Evolutionary conservation across 2,113 vertebrate genomes (phyloP).

Genomic region (Dinomys branickii): DNA sequence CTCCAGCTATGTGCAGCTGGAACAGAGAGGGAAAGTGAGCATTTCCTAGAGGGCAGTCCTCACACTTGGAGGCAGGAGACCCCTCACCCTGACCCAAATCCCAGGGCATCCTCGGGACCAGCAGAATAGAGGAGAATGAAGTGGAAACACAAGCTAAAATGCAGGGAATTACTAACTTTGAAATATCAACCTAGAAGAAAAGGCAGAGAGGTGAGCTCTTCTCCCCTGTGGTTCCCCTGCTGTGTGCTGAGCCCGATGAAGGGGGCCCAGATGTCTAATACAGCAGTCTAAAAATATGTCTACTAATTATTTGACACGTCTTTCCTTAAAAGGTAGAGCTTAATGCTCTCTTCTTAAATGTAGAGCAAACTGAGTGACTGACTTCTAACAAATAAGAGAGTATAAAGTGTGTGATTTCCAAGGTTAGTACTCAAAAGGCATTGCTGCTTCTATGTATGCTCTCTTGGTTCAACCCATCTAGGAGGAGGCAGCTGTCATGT

Average conservation of each 20-base stretch:
- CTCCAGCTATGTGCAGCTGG: conserved; percentile 95
- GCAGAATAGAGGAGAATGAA: background rate
- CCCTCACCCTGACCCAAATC: background rate
- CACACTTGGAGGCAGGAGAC: background rate
- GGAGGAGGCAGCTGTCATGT: background rate
- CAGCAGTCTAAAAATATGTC: background rate
- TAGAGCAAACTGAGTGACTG: background rate
- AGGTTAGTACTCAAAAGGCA: background rate
- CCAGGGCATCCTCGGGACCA: background rate
- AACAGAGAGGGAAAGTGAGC: conserved; percentile 67
- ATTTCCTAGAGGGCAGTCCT: background rate
- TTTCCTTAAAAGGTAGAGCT: background rate
- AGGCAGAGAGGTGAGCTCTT: background rate
- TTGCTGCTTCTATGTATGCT: background rate
- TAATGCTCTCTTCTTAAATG: background rate
- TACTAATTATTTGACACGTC: background rate
- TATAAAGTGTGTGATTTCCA: background rate
- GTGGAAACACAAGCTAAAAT: background rate
- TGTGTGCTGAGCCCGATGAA: background rate
- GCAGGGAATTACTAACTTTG: background rate
- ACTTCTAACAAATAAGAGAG: background rate
- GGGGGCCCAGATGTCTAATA: background rate
- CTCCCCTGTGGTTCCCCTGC: background rate
- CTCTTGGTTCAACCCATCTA: background rate
- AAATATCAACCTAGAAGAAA: background rate